These are phyloP conservation scores for Galaxea fascicularis DNA, from an alignment of 92 coral and sea anemone species.

Conservation along the genomic window DNA sequence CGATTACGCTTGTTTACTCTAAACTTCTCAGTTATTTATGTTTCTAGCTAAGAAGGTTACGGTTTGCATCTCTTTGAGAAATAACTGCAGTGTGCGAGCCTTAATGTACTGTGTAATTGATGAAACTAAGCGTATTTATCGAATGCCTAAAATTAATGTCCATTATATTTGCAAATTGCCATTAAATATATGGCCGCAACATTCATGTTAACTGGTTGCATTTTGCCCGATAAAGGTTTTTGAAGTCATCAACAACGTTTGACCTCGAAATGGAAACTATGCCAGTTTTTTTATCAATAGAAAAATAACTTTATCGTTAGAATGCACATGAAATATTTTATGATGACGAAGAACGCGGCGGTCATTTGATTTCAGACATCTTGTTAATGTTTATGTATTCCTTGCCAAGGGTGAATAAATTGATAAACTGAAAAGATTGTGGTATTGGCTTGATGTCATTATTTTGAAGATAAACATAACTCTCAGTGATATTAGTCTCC, in stretches of 20 bases:
- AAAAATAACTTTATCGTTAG: not conserved
- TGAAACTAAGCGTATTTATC: not conserved
- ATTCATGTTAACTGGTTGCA: not conserved
- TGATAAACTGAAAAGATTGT: not conserved
- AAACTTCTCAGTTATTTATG: not conserved
- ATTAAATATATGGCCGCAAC: not conserved
- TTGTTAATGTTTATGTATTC: too few species aligned
- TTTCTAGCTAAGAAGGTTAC: not conserved
- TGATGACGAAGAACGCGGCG: not conserved
- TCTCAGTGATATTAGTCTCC: constrained; percentile 16
- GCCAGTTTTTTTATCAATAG: not conserved
- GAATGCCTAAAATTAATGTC: too few species aligned
- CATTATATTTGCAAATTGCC: not conserved
- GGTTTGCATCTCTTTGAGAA: not conserved
- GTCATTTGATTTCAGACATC: not conserved
- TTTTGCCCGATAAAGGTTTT: too few species aligned
- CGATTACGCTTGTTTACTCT: constrained; percentile 1
- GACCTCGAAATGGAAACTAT: not conserved
- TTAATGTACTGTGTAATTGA: not conserved
- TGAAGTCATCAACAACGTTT: not conserved
- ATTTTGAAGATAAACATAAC: not conserved
- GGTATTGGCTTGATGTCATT: not conserved
- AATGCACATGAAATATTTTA: not conserved
- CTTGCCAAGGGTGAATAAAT: too few species aligned
- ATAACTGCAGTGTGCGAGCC: not conserved